Percentiles rank a stretch among this genome's conserved stretches.
Evolutionary conservation across 2,888 invertebrate species (phyloP).

Genomic region (Ceramica pisi): DNA sequence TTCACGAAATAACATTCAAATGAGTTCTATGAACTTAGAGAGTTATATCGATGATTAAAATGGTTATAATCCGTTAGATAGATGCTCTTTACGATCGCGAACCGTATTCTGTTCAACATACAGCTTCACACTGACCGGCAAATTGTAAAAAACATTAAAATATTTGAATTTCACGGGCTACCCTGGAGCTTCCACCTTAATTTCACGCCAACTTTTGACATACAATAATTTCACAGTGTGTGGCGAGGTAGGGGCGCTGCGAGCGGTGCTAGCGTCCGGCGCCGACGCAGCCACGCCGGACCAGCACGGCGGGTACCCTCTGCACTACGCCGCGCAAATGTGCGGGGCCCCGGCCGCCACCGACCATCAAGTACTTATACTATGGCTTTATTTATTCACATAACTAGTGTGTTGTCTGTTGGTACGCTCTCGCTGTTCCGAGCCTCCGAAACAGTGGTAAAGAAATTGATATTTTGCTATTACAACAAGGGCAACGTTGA

Average conservation of each 20-base stretch:
- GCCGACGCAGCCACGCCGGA: conserved; percentile 97
- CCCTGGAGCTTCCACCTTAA: too few relatives aligned
- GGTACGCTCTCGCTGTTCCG: not conserved
- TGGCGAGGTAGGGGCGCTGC: conserved; percentile 97
- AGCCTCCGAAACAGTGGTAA: not conserved
- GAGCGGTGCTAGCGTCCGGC: conserved; percentile 95
- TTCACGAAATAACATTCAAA: too few relatives aligned
- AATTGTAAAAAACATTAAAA: too few relatives aligned
- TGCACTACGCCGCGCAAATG: conserved; percentile 99
- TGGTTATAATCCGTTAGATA: too few relatives aligned
- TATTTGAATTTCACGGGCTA: too few relatives aligned
- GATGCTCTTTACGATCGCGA: too few relatives aligned
- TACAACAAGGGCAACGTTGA: not conserved
- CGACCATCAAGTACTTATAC: conserved; percentile 87
- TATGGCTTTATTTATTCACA: not conserved
- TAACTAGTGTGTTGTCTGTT: not conserved
- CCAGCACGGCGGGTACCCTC: conserved; percentile 97
- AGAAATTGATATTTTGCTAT: not conserved
- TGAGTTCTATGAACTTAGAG: too few relatives aligned
- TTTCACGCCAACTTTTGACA: not conserved
- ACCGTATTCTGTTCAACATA: too few relatives aligned
- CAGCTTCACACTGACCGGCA: too few relatives aligned
- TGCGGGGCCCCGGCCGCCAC: conserved; percentile 95
- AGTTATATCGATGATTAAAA: too few relatives aligned
- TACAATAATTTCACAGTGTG: conserved; percentile 92